Base-by-base conservation (phyloP, 2,113 vertebrate species). In the Rhinogobius similis region DNA sequence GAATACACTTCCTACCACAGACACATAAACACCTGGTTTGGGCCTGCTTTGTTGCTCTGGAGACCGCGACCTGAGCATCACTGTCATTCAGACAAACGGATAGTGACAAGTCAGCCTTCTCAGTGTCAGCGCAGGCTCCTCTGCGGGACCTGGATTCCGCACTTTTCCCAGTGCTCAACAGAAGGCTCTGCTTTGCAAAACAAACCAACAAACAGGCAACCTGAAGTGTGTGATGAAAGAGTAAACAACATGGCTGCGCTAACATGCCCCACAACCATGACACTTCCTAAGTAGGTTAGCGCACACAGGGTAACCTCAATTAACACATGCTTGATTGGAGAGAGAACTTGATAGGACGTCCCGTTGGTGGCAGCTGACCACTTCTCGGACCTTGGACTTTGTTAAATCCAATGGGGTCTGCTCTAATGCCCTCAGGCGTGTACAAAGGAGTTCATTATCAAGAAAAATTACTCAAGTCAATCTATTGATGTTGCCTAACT, bases 401-500 rank as follows among this genome's bases (percentile, higher is more conserved):
- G 75, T 58, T 66, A 83, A 84, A 79, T 82, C 78, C 78, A 77
- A 68, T 63, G 63, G 70, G 75, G 70, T 63, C 69, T 10, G 39
- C 62, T 5, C 69, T 77, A 67, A 80, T 74, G 69, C 73, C 76
- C 82, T 39, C 46, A 65, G 75, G 75, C 69, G 64, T 62, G 77
- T 77, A 81, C 84, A 90, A 81, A 90, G 87, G 84, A 87, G 82
- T 89, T 92, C 86, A 89, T 91, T 88, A 93, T 92, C 76, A 88
- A 88, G 85, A 91, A 90, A 89, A 89, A 92, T 90, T 73, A 86
- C 81, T 84, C 74, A 78, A 93, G 89, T 92, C 92, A 91, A 92
- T 92, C 91, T 91, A 88, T 90, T 93, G 92, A 93, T 93, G 92
- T 92, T 92, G 89, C 87, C 84, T 88, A 87, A 88, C 90, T 93